Conservation (phyloP, 2,113 vertebrate genomes). For the Catharus minimus region DNA sequence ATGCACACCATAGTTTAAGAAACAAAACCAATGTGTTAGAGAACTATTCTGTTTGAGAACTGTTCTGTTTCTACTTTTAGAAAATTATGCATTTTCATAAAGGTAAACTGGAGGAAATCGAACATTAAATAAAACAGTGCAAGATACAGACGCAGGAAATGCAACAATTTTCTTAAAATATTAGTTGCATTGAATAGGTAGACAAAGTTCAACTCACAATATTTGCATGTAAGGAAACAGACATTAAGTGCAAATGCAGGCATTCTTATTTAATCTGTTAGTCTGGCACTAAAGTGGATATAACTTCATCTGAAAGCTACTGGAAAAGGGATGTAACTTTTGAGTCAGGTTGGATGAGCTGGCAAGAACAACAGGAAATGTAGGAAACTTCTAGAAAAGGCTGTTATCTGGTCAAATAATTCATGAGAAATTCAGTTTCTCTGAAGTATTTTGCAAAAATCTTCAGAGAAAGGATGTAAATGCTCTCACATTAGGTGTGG, state of each 20-base stretch:
- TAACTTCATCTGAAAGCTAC: neutral
- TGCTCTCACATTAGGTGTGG: accelerated
- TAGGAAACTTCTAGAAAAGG: neutral
- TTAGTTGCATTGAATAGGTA: neutral
- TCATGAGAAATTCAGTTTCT: neutral
- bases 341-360: neutral
- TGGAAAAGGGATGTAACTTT: neutral
- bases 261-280: neutral
- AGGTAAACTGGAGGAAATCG: accelerated
- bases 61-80: neutral
- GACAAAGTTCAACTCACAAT: accelerated
- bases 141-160: neutral
- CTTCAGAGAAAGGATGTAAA: neutral
- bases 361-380: neutral
- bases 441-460: neutral
- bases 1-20: neutral
- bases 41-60: neutral
- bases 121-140: neutral
- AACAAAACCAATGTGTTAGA: accelerated
- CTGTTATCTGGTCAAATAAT: neutral
- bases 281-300: neutral
- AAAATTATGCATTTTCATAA: neutral
- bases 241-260: neutral
- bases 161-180: neutral
- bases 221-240: neutral